Base-by-base conservation (phyloP, 2,888 invertebrate species). In the Lasioglossum pauxillum region DNA sequence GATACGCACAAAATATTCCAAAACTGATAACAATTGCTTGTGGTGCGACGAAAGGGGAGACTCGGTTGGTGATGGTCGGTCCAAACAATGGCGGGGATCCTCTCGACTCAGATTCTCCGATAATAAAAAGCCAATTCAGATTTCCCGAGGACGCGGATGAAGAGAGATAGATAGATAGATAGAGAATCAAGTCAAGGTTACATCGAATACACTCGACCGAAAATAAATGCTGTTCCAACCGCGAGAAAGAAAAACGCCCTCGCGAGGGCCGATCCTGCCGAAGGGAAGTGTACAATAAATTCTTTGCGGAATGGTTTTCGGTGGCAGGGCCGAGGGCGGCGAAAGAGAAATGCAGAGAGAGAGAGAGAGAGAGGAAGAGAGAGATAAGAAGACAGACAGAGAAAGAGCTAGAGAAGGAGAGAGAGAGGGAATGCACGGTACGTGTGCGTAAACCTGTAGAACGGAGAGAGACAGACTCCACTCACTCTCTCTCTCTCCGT, bases 381-480 rank as follows among this genome's bases (percentile, higher is more conserved):
- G 75, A 57, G 76, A 41, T 1, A 41, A 41, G 38, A 80, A 80
- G 75, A 84, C 78, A 2, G 67, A 67, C 1, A 76, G 75, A 80
- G 78, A 78, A 80, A 60, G 60, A 10, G 49, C 49, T 31, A 31
- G 35, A 76, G 83, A 67, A 53, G 38, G 78, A 76, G 75, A 74
- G 60, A 84, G 69, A 74, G 77, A 81, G 80, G 72, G 78, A 76
- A 78, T 82, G 80, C 75, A 82, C n/a, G 44, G 74, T 82, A 75
- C 75, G 81, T 77, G 82, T 72, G 57, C 74, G 84, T 78, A 74
- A 80, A 77, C 81, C 81, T 76, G 67, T 69, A 81, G 38, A 83
- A 75, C 74, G n/a, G 73, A 87, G 85, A 78, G 80, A 90, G 88
- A 87, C 49, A 87, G 87, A 84, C 85, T 80, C 89, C 89, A 89